Conservation (phyloP, 2,888 invertebrate species). For the Fragum sueziense region DNA sequence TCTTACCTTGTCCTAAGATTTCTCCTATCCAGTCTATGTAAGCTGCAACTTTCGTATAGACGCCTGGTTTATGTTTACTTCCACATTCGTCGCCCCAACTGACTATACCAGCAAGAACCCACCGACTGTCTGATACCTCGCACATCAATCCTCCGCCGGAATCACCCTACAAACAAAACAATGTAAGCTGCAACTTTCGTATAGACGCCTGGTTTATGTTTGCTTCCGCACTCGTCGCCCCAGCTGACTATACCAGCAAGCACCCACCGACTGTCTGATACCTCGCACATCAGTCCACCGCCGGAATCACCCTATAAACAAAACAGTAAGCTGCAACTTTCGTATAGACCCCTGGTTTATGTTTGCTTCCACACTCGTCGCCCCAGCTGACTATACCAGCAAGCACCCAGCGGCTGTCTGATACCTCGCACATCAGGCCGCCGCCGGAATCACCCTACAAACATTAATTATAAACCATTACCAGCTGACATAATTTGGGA, state of each 20-base stretch:
- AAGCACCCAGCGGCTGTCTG: constrained; percentile 66
- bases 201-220: constrained; percentile 78
- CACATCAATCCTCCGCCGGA: constrained; percentile 80
- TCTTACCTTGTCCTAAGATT: no score
- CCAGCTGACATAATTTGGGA: no score
- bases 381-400: constrained; percentile 80
- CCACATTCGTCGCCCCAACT: constrained; percentile 79
- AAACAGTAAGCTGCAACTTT: no score
- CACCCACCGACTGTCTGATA: constrained; percentile 61
- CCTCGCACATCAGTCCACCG: constrained; percentile 77
- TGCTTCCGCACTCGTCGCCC: constrained; percentile 75
- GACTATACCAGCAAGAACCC: constrained; percentile 75
- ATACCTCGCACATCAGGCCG: constrained; percentile 74
- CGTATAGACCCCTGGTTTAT: constrained; percentile 79
- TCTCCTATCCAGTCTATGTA: constrained; percentile 72
- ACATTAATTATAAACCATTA: neutral
- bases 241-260: constrained; percentile 78
- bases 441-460: constrained; percentile 80
- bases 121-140: constrained; percentile 50
- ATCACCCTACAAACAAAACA: constrained; percentile 80
- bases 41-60: constrained; percentile 76
- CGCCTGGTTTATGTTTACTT: constrained; percentile 72
- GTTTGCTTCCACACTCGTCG: constrained; percentile 69
- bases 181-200: constrained; percentile 72
- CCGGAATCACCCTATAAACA: constrained; percentile 82